Percentiles rank a stretch among this genome's conserved stretches.
Conservation (phyloP, 2,888 invertebrate genomes). For the Alentia gelatinosa region DNA sequence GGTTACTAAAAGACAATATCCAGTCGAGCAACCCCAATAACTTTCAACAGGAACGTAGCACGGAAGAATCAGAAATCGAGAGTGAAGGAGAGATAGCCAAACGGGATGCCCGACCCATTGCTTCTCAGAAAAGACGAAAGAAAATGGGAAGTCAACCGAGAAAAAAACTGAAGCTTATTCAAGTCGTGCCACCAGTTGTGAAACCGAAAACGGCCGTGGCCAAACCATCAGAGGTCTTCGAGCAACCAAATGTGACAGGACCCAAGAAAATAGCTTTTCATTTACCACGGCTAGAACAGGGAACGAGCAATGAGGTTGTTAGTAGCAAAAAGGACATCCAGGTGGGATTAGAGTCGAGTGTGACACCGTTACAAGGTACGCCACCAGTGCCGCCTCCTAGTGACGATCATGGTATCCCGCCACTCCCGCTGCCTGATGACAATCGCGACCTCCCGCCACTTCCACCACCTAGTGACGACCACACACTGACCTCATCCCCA, state of each 20-base stretch:
- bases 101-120: conserved; percentile 73
- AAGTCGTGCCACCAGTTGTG: conserved; percentile 47
- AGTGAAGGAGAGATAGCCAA: conserved; percentile 83
- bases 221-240: conserved; percentile 70
- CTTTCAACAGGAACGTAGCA: conserved; percentile 59
- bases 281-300: conserved; percentile 62
- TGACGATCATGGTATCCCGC: background rate
- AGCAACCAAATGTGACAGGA: conserved; percentile 82
- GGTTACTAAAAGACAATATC: background rate
- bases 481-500: too few relatives aligned
- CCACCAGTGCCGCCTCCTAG: background rate
- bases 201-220: conserved; percentile 55
- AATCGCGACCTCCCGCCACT: background rate
- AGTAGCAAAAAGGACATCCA: too few relatives aligned
- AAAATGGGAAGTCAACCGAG: conserved; percentile 59
- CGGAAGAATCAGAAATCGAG: conserved; percentile 86
- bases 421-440: background rate
- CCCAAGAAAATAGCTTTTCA: conserved; percentile 70
- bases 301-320: too few relatives aligned
- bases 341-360: background rate
- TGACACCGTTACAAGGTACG: background rate
- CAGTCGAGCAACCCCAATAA: conserved; percentile 42
- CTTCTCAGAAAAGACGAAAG: conserved; percentile 70
- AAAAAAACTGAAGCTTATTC: conserved; percentile 82
- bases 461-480: background rate